Percentiles rank a stretch among this genome's conserved stretches.
Evolutionary conservation across 2,113 vertebrate genomes (phyloP).

Genomic region (Gymnobelideus leadbeateri): DNA sequence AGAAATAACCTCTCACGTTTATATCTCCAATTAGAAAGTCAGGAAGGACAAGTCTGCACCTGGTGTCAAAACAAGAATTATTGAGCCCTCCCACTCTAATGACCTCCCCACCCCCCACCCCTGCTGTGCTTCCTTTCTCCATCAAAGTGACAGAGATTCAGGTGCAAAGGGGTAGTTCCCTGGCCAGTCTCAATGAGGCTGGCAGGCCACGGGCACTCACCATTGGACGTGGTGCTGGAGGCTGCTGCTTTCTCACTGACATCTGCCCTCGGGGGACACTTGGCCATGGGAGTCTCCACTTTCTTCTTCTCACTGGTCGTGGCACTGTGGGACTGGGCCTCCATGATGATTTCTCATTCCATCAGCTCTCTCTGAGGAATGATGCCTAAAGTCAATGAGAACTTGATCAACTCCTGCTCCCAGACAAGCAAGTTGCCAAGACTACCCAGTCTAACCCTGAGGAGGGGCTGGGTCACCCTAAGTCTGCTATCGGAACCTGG

Average conservation of each 20-base stretch:
- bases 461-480: constrained; percentile 55
- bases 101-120: background rate
- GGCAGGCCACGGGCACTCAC: constrained; percentile 87
- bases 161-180: constrained; percentile 81
- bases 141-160: constrained; percentile 79
- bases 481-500: constrained; percentile 57
- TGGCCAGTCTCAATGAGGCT: constrained; percentile 78
- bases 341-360: constrained; percentile 98
- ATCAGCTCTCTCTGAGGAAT: constrained; percentile 89
- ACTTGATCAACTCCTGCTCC: constrained; percentile 61
- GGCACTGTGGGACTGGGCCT: constrained; percentile 97
- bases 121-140: constrained; percentile 55
- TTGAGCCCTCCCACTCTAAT: constrained; percentile 61
- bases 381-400: constrained; percentile 83
- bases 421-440: constrained; percentile 10
- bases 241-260: constrained; percentile 99
- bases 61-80: constrained; percentile 73
- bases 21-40: constrained; percentile 82
- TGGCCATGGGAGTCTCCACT: constrained; percentile 96
- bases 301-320: constrained; percentile 96
- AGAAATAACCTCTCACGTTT: constrained; percentile 82
- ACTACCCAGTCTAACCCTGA: constrained; percentile 49
- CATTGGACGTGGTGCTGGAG: constrained; percentile 99
- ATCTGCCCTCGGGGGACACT: constrained; percentile 92
- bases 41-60: constrained; percentile 72